phyloP scores from a whole-genome alignment of 2,797 vertebrate species.

The Myotis pilosus region DNA sequence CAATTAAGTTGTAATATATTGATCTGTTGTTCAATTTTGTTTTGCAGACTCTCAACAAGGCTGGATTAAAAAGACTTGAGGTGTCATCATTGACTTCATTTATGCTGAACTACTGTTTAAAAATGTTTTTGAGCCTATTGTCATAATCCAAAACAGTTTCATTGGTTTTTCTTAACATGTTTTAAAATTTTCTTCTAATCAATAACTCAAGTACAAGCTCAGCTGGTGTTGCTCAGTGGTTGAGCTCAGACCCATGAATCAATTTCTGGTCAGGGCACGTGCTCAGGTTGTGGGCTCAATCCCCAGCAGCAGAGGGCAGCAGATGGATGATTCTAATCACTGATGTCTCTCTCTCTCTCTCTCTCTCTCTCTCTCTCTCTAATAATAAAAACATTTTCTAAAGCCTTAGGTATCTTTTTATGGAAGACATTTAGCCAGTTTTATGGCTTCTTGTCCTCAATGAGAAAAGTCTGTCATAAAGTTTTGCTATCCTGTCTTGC shows the following conservation, averaged over 20 bases:
- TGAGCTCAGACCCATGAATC: too few relatives aligned
- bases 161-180: neutral
- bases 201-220: neutral
- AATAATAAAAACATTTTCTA: too few relatives aligned
- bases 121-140: neutral
- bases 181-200: neutral
- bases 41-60: neutral
- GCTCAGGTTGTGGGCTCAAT: too few relatives aligned
- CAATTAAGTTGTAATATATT: neutral
- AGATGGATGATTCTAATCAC: too few relatives aligned
- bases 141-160: neutral
- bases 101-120: neutral
- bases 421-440: neutral
- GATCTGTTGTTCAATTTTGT: neutral
- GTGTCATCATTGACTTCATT: neutral
- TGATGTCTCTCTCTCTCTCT: too few relatives aligned
- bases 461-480: neutral
- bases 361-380: too few relatives aligned
- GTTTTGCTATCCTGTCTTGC: neutral
- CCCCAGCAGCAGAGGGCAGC: too few relatives aligned
- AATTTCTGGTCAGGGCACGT: too few relatives aligned
- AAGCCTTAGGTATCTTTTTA: neutral
- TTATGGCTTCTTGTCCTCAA: neutral
- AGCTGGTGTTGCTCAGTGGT: neutral
- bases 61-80: neutral